These are phyloP conservation scores for Tympanuchus pallidicinctus DNA, from an alignment of 2,113 vertebrate species.

Conservation along the genomic window DNA sequence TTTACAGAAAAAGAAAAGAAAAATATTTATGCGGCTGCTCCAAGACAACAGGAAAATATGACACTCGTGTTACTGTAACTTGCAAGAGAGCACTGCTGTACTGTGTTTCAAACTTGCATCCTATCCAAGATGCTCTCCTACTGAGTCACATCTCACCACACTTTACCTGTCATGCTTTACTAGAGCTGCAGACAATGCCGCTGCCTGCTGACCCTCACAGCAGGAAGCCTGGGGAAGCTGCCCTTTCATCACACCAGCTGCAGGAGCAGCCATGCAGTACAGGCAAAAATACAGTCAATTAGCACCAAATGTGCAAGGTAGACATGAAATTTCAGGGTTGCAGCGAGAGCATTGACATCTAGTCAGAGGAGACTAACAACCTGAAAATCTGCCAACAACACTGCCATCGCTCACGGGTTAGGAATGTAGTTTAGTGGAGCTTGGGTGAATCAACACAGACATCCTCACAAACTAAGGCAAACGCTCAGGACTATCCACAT, in stretches of 20 bases:
- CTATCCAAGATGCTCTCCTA: background rate
- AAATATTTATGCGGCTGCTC: background rate
- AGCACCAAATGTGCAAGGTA: background rate
- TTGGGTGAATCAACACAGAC: slow-evolving; percentile 11
- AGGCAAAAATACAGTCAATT: background rate
- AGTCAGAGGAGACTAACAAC: background rate
- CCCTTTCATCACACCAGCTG: slow-evolving; percentile 1
- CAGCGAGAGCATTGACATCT: background rate
- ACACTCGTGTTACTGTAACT: background rate
- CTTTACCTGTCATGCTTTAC: background rate
- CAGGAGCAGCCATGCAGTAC: background rate
- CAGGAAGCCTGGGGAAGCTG: background rate
- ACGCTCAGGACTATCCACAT: background rate
- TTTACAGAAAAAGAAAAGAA: slow-evolving; percentile 40
- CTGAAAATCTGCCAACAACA: slow-evolving; percentile 58
- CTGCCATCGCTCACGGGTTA: slow-evolving; percentile 42
- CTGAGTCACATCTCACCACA: background rate
- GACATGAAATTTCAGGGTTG: background rate
- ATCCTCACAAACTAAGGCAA: slow-evolving; percentile 8
- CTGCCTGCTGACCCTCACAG: background rate
- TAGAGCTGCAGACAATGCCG: background rate
- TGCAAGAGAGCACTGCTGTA: background rate
- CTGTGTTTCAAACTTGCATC: background rate
- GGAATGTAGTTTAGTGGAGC: slow-evolving; percentile 35
- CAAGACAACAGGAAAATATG: background rate